These are phyloP conservation scores for Oxycera nigricornis DNA, from an alignment of 2,888 invertebrate species.

Conservation along the genomic window DNA sequence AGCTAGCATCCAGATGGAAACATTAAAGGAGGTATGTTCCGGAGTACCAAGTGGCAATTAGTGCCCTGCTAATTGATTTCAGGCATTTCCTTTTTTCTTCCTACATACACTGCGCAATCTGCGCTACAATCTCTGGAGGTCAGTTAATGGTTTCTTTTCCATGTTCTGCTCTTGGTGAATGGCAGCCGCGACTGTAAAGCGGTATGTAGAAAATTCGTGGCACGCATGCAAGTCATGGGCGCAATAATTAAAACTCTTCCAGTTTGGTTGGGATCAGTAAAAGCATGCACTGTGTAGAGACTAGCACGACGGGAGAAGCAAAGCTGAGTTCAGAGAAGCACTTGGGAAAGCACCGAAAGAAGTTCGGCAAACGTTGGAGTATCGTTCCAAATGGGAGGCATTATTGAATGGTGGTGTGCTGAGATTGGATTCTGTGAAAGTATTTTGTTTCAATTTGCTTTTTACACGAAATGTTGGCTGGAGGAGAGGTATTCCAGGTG, in stretches of 20 bases:
- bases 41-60: slow-evolving; percentile 61
- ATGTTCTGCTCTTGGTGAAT: slow-evolving; percentile 15
- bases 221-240: slow-evolving; percentile 44
- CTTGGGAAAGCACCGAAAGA: background rate
- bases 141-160: slow-evolving; percentile 37
- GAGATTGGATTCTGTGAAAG: slow-evolving; percentile 32
- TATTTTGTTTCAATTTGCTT: slow-evolving; percentile 40
- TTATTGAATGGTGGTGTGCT: background rate
- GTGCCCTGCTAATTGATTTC: slow-evolving; percentile 62
- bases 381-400: background rate
- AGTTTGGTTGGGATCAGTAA: background rate
- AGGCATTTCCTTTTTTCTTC: slow-evolving; percentile 60
- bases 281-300: background rate
- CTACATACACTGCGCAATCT: slow-evolving; percentile 23
- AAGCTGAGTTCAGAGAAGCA: background rate
- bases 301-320: background rate
- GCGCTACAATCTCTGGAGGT: slow-evolving; percentile 23
- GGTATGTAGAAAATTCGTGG: slow-evolving; percentile 45
- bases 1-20: slow-evolving; percentile 37
- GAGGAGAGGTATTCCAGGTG: background rate
- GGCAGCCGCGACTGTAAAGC: slow-evolving; percentile 26
- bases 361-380: background rate
- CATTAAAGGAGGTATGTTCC: slow-evolving; percentile 55
- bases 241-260: slow-evolving; percentile 45
- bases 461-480: background rate